phyloP scores from a whole-genome alignment of 2,888 invertebrate genomes.

The Cephus rjabovi region DNA sequence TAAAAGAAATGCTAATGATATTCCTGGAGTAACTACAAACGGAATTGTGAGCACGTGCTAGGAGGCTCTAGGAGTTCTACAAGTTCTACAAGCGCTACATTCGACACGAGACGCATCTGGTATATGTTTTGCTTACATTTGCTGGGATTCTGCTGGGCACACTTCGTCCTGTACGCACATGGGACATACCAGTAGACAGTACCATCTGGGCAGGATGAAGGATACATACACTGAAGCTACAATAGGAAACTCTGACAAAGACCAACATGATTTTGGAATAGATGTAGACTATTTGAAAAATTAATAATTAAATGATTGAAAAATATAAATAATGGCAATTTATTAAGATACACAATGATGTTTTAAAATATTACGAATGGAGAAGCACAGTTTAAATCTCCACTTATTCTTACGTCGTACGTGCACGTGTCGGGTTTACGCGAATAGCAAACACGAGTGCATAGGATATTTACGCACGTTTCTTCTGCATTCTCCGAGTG shows the following conservation, averaged over 20 bases:
- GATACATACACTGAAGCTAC: neutral
- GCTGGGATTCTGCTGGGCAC: neutral
- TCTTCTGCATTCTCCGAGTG: neutral
- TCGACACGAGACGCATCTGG: neutral
- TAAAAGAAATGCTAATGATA: neutral
- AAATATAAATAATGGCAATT: neutral
- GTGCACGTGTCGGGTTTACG: neutral
- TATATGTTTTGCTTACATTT: neutral
- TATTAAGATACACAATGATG: neutral
- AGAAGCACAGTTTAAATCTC: neutral
- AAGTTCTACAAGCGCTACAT: neutral
- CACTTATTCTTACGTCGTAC: neutral
- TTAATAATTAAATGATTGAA: neutral
- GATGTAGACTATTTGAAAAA: neutral
- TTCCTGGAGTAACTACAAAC: neutral
- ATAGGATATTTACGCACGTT: neutral
- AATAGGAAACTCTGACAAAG: neutral
- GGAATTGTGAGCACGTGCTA: neutral
- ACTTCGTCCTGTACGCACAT: neutral
- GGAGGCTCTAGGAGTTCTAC: neutral
- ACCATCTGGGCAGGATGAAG: neutral
- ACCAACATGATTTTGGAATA: neutral
- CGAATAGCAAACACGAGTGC: neutral
- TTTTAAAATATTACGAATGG: neutral
- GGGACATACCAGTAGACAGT: neutral